Conservation (phyloP, 2,888 invertebrate genomes). For the Anthophora plumipes region DNA sequence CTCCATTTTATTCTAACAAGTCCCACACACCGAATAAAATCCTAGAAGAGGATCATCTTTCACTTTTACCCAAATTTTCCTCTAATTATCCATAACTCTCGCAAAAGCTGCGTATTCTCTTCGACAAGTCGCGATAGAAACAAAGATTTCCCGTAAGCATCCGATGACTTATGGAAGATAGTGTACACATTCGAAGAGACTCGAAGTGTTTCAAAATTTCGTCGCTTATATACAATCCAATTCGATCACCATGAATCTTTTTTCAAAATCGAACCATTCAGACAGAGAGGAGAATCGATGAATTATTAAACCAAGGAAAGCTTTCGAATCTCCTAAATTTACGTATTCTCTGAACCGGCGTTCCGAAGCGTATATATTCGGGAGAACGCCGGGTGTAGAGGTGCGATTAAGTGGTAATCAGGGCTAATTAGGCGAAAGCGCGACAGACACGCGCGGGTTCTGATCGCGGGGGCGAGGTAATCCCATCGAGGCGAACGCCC, state of each 20-base stretch:
- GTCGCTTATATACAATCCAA: not conserved
- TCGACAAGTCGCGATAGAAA: too few relatives aligned
- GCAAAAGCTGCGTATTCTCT: too few relatives aligned
- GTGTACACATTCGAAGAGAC: too few relatives aligned
- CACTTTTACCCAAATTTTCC: too few relatives aligned
- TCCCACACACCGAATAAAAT: too few relatives aligned
- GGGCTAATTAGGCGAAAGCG: slow-evolving; percentile 68
- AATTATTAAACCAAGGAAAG: not conserved
- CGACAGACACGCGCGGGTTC: slow-evolving; percentile 37
- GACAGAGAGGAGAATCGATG: not conserved
- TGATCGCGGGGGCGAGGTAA: slow-evolving; percentile 44
- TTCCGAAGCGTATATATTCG: not conserved
- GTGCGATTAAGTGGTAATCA: slow-evolving; percentile 63
- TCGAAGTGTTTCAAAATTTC: too few relatives aligned
- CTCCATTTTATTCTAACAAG: too few relatives aligned
- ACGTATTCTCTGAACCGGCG: not conserved
- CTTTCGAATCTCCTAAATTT: slow-evolving; percentile 2
- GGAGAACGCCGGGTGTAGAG: not conserved
- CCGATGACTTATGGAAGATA: too few relatives aligned
- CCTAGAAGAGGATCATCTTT: too few relatives aligned
- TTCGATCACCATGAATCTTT: not conserved
- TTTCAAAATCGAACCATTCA: not conserved
- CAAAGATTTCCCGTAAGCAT: too few relatives aligned
- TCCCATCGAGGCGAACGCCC: slow-evolving; percentile 57
- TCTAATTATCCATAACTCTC: too few relatives aligned